These are phyloP conservation scores for Todus mexicanus DNA, from an alignment of 2,797 vertebrate genomes.

Conservation along the genomic window DNA sequence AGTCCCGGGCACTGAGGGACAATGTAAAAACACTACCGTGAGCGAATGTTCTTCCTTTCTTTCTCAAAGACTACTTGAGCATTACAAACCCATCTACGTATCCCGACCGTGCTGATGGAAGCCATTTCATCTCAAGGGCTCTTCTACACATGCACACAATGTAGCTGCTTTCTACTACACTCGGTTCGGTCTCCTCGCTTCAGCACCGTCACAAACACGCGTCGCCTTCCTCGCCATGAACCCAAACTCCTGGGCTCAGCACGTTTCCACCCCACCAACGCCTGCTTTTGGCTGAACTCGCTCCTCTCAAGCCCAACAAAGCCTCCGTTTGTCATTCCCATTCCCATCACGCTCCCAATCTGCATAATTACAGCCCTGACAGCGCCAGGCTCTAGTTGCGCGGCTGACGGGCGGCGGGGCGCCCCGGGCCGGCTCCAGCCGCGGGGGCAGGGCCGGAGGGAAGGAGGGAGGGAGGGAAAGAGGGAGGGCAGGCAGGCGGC, in stretches of 20 bases:
- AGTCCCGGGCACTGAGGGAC: neutral
- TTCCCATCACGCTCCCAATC: constrained; percentile 59
- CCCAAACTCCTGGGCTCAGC: neutral
- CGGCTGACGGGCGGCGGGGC: constrained; percentile 16
- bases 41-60: rapidly evolving
- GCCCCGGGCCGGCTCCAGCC: neutral
- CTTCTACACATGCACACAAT: neutral
- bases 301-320: constrained; percentile 43
- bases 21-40: rapidly evolving
- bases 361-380: constrained; percentile 71
- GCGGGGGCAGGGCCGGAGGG: neutral
- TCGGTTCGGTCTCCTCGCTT: neutral
- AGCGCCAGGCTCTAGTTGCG: constrained; percentile 67
- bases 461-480: too few species aligned
- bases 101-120: neutral
- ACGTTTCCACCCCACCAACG: neutral
- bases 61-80: neutral
- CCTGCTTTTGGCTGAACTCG: neutral
- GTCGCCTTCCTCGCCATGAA: neutral
- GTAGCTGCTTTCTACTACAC: neutral
- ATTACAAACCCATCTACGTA: neutral
- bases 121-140: neutral
- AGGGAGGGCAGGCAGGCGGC: too few species aligned
- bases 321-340: constrained; percentile 41
- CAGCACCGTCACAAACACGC: neutral